These are phyloP conservation scores for Leptosomus discolor DNA, from an alignment of 2,113 vertebrate species.

Conservation along the genomic window DNA sequence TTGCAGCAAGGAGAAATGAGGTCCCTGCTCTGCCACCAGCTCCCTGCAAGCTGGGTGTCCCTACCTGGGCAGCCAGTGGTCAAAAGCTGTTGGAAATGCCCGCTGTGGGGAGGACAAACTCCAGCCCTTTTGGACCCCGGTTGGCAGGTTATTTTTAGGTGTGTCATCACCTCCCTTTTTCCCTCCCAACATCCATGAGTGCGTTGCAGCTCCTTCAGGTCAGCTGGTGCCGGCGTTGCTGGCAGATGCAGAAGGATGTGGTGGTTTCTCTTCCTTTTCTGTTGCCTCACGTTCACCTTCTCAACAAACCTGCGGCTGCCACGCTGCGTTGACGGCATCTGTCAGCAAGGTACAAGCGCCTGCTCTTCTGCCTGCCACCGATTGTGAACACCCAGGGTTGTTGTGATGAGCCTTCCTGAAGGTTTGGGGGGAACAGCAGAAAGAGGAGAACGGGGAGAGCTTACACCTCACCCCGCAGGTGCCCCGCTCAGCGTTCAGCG, in stretches of 20 bases:
- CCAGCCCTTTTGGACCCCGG: accelerated
- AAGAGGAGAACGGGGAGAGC: neutral
- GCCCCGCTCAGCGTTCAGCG: accelerated
- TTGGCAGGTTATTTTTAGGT: neutral
- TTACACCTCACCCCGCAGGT: neutral
- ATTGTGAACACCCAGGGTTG: slow-evolving; percentile 24
- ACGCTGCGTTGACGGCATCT: slow-evolving; percentile 42
- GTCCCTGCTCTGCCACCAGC: neutral
- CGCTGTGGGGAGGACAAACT: neutral
- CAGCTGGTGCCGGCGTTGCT: neutral
- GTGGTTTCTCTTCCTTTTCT: neutral
- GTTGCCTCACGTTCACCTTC: slow-evolving; percentile 49
- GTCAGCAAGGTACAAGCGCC: slow-evolving; percentile 49
- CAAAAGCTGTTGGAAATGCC: neutral
- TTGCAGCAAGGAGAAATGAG: neutral
- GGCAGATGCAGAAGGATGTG: neutral
- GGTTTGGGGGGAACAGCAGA: neutral
- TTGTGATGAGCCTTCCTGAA: neutral
- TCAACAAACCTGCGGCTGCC: slow-evolving; percentile 19
- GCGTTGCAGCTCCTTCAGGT: neutral
- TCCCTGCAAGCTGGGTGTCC: neutral
- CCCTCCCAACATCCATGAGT: accelerated
- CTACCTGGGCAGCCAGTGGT: neutral
- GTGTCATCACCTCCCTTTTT: neutral
- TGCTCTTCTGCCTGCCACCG: slow-evolving; percentile 47